Percentiles rank a stretch among this genome's conserved stretches.
phyloP scores from a whole-genome alignment of 1,140 invertebrate genomes.

The Cryptotermes secundus region DNA sequence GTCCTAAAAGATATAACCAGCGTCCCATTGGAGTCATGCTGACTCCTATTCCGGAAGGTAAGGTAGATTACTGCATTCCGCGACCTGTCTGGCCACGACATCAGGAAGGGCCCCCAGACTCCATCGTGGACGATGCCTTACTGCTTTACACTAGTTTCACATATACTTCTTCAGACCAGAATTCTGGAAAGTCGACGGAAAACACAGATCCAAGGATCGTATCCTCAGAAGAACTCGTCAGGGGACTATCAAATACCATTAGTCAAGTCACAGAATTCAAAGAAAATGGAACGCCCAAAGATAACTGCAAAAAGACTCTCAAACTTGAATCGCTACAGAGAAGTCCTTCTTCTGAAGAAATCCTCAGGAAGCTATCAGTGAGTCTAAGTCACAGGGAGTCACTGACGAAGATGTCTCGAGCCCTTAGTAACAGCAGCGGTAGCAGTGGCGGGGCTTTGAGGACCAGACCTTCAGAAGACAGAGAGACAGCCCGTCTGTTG shows the following conservation, averaged over 20 bases:
- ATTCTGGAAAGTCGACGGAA: neutral
- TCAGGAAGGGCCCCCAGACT: slow-evolving; percentile 40
- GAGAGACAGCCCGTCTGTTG: neutral
- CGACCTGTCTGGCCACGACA: slow-evolving; percentile 45
- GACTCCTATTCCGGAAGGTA: slow-evolving; percentile 46
- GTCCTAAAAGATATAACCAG: slow-evolving; percentile 38
- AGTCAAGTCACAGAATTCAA: neutral
- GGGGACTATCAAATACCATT: neutral
- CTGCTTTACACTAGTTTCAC: slow-evolving; percentile 45
- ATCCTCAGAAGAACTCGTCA: neutral
- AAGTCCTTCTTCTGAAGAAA: slow-evolving; percentile 4
- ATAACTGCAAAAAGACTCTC: neutral
- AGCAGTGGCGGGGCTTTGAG: neutral
- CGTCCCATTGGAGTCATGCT: slow-evolving; percentile 37
- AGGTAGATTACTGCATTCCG: slow-evolving; percentile 44
- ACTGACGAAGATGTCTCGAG: slow-evolving; percentile 6
- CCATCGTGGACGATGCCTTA: slow-evolving; percentile 44
- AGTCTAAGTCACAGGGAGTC: slow-evolving; percentile 28
- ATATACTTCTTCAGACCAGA: neutral
- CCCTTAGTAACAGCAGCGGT: slow-evolving; percentile 4
- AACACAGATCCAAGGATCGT: neutral
- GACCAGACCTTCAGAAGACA: neutral
- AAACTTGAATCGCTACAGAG: neutral
- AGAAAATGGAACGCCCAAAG: neutral
- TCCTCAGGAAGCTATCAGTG: slow-evolving; percentile 29